Evolutionary conservation across 2,113 vertebrate species (phyloP).

Genomic region (Toxotes chatareus): DNA sequence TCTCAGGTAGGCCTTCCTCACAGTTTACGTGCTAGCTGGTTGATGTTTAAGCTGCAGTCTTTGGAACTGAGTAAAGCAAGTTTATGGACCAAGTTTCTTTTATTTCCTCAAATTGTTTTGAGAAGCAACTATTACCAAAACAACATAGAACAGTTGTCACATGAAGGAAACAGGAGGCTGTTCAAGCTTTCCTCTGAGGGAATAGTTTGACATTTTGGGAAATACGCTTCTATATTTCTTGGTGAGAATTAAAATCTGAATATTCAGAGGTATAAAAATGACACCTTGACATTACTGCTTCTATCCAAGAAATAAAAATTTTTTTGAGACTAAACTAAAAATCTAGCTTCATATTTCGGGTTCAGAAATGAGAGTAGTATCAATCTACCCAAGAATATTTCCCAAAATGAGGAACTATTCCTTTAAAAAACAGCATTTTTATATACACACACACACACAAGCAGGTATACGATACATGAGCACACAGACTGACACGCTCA

Average conservation of each 20-base stretch:
- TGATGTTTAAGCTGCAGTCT: slow-evolving; percentile 30
- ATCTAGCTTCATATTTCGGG: background rate
- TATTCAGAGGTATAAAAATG: background rate
- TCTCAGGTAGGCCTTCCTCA: background rate
- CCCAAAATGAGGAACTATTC: slow-evolving; percentile 29
- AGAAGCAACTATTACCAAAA: background rate
- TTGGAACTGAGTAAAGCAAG: slow-evolving; percentile 9
- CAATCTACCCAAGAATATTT: background rate
- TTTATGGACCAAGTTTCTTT: background rate
- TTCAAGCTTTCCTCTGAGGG: slow-evolving; percentile 9
- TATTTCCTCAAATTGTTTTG: background rate
- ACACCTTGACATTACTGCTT: no score
- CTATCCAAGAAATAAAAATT: no score
- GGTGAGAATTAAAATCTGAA: background rate
- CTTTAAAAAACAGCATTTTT: background rate
- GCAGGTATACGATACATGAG: slow-evolving; percentile 1
- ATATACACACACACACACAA: background rate
- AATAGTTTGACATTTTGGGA: slow-evolving; percentile 30
- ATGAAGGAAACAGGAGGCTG: slow-evolving; percentile 23
- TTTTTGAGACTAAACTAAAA: background rate
- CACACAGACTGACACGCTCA: background rate
- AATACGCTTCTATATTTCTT: background rate
- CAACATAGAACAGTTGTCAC: slow-evolving; percentile 36
- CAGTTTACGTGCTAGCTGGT: slow-evolving; percentile 18
- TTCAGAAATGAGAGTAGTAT: background rate